Evolutionary conservation across 2,113 vertebrate genomes (phyloP).

Genomic region (Talpa occidentalis): DNA sequence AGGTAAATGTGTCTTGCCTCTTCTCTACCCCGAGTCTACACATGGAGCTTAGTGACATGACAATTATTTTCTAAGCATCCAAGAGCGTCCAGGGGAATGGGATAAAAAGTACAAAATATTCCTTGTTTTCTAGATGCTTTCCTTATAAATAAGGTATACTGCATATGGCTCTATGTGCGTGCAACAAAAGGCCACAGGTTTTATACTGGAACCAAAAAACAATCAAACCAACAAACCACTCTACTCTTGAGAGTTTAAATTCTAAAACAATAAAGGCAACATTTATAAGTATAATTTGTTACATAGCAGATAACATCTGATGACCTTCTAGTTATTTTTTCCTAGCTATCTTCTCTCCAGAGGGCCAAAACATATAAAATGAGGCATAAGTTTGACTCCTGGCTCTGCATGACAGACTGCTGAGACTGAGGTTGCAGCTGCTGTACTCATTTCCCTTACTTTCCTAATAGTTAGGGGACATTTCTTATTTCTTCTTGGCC

Average conservation of each 20-base stretch:
- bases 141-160: not conserved
- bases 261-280: not conserved
- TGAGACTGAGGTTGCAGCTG: not conserved
- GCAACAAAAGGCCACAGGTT: not conserved
- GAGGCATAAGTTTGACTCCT: not conserved
- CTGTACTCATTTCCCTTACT: not conserved
- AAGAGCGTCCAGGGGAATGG: not conserved
- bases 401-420: not conserved
- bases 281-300: not conserved
- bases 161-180: not conserved
- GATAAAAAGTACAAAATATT: not conserved
- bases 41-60: not conserved
- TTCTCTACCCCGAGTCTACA: rapidly evolving
- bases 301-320: not conserved
- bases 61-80: not conserved
- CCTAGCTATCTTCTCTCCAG: not conserved
- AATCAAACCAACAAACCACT: not conserved
- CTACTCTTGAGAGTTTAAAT: not conserved
- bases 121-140: not conserved
- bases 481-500: not conserved
- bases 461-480: not conserved
- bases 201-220: not conserved
- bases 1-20: not conserved
- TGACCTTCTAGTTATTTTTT: not conserved
- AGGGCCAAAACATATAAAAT: not conserved